Evolutionary conservation across 2,797 vertebrate genomes (phyloP).

Genomic region (Sebastes dallii): DNA sequence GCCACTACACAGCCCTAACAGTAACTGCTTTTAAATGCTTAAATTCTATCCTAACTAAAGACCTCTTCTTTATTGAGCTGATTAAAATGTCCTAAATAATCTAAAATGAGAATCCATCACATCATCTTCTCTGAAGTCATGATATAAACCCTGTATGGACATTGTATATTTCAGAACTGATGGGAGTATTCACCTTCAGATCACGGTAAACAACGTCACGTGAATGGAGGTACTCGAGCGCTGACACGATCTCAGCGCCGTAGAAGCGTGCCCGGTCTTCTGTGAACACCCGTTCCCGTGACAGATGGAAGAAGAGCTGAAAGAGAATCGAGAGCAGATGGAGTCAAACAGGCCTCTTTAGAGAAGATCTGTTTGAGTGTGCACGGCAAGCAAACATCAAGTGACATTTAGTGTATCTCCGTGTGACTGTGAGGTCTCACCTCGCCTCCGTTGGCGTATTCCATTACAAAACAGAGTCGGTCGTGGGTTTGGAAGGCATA

Average conservation of each 20-base stretch:
- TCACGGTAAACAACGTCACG: conserved; percentile 90
- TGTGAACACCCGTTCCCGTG: conserved; percentile 89
- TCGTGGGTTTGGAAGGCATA: conserved; percentile 92
- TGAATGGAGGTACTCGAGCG: conserved; percentile 90
- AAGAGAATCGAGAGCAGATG: neutral
- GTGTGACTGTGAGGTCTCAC: conserved; percentile 65
- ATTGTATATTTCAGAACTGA: neutral
- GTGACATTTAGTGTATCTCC: neutral
- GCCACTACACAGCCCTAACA: too few relatives aligned
- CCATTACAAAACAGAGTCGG: conserved; percentile 93
- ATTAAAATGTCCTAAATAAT: neutral
- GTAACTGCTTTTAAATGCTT: rapidly evolving
- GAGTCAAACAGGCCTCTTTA: neutral
- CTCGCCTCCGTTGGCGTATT: conserved; percentile 92
- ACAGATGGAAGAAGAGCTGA: conserved; percentile 90
- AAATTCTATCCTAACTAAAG: neutral
- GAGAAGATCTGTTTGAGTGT: neutral
- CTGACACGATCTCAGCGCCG: conserved; percentile 89
- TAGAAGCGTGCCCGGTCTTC: conserved; percentile 92
- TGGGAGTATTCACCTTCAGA: conserved; percentile 83
- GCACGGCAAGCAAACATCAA: neutral
- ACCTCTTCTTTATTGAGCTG: neutral
- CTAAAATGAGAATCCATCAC: neutral
- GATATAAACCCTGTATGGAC: neutral
- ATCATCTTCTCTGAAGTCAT: neutral